Conservation (phyloP, 2,888 invertebrate species). For the Macropis europaea region DNA sequence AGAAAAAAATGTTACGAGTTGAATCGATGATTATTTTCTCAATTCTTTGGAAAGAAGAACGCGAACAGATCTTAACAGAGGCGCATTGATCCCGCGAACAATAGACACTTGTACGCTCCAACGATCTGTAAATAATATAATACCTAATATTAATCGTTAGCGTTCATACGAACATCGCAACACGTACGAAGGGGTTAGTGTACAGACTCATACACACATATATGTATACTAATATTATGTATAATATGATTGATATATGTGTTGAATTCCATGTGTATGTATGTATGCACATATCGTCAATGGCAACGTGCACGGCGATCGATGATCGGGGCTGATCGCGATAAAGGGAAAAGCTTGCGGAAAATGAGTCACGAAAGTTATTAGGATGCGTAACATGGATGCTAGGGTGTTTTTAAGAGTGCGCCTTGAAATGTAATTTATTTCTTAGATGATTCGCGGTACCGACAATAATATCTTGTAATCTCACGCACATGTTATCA, state of each 20-base stretch:
- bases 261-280: constrained; percentile 21
- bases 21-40: too few relatives aligned
- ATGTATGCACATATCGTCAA: constrained; percentile 36
- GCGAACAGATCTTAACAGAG: constrained; percentile 24
- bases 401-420: too few relatives aligned
- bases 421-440: constrained; percentile 37
- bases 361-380: not conserved
- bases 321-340: constrained; percentile 25
- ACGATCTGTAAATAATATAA: constrained; percentile 26
- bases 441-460: constrained; percentile 41
- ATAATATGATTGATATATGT: constrained; percentile 1
- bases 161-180: not conserved
- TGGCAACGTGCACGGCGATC: constrained; percentile 22
- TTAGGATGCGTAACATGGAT: too few relatives aligned
- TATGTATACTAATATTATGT: too few relatives aligned
- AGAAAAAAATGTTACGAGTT: too few relatives aligned
- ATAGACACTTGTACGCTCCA: constrained; percentile 3
- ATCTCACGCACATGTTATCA: constrained; percentile 53
- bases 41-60: constrained; percentile 15
- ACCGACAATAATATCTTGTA: constrained; percentile 59
- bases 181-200: not conserved
- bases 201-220: not conserved
- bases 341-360: constrained; percentile 5
- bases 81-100: constrained; percentile 7
- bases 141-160: constrained; percentile 7